These are phyloP conservation scores for Cerceris ruficornis DNA, from an alignment of 2,888 invertebrate genomes.

Conservation along the genomic window DNA sequence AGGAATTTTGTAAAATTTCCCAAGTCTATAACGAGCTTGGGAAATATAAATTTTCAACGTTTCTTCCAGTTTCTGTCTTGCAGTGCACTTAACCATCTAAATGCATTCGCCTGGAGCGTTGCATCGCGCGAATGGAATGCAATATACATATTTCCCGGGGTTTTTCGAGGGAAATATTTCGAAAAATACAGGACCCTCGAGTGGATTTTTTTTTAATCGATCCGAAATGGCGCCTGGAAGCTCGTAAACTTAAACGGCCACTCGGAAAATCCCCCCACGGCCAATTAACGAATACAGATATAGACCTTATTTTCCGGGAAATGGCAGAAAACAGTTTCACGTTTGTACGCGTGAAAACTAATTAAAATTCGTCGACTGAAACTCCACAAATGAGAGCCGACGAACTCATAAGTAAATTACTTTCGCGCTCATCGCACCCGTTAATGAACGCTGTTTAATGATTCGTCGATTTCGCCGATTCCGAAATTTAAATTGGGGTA, in stretches of 20 bases:
- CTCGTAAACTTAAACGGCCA: too few relatives aligned
- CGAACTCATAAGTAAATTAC: conserved; percentile 29
- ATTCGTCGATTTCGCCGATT: conserved; percentile 16
- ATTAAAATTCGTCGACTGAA: conserved; percentile 12
- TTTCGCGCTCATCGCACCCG: conserved; percentile 6
- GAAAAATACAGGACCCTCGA: neutral
- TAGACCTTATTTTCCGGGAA: neutral
- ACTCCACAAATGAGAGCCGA: conserved; percentile 6
- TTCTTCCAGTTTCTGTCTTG: conserved; percentile 6
- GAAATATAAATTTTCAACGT: conserved; percentile 2
- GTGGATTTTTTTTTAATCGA: too few relatives aligned
- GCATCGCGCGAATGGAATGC: neutral
- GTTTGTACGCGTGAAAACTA: neutral
- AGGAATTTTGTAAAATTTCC: neutral
- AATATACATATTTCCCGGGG: neutral
- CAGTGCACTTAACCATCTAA: conserved; percentile 11
- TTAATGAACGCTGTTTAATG: conserved; percentile 20
- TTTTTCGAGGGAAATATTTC: neutral
- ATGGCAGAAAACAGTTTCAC: neutral
- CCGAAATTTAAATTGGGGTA: neutral
- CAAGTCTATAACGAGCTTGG: neutral
- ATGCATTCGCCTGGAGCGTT: conserved; percentile 9
- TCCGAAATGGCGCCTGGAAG: too few relatives aligned
- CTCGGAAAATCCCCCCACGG: too few relatives aligned
- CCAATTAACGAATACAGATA: neutral